Conservation (phyloP, 1,140 invertebrate genomes). For the Cydia fagiglandana region DNA sequence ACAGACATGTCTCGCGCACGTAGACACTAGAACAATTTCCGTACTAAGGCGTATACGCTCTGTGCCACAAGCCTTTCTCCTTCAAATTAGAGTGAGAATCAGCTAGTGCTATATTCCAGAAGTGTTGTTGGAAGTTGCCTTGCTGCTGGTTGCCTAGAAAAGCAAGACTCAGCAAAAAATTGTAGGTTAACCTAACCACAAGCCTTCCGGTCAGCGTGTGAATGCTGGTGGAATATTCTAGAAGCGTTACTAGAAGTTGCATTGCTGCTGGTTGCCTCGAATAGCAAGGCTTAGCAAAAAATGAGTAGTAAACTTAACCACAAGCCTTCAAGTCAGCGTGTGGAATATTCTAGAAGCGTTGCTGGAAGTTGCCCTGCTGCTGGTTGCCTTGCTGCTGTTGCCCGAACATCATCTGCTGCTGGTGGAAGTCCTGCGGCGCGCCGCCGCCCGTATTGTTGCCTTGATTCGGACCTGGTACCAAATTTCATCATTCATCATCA, state of each 20-base stretch:
- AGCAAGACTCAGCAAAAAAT: no score
- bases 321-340: no score
- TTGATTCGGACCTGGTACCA: slow-evolving; percentile 68
- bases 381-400: slow-evolving; percentile 70
- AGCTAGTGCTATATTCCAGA: slow-evolving; percentile 40
- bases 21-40: no score
- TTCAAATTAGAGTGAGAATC: no score
- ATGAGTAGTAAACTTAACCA: neutral
- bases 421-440: slow-evolving; percentile 76
- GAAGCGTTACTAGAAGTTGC: slow-evolving; percentile 83
- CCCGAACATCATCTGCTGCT: slow-evolving; percentile 82
- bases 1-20: no score
- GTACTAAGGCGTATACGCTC: no score
- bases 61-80: no score
- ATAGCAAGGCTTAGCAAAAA: no score
- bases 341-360: slow-evolving; percentile 65
- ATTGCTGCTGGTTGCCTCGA: slow-evolving; percentile 78
- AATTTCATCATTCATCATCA: no score
- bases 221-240: slow-evolving; percentile 37
- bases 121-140: slow-evolving; percentile 83
- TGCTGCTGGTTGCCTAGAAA: slow-evolving; percentile 76
- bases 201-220: no score
- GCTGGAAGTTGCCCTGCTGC: slow-evolving; percentile 84
- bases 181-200: neutral
- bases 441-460: slow-evolving; percentile 70